A percentile compares a stretch with the other conserved stretches of the same genome.
Evolutionary conservation across 1,140 invertebrate genomes (phyloP).

Genomic region (Aradophagus sp.): DNA sequence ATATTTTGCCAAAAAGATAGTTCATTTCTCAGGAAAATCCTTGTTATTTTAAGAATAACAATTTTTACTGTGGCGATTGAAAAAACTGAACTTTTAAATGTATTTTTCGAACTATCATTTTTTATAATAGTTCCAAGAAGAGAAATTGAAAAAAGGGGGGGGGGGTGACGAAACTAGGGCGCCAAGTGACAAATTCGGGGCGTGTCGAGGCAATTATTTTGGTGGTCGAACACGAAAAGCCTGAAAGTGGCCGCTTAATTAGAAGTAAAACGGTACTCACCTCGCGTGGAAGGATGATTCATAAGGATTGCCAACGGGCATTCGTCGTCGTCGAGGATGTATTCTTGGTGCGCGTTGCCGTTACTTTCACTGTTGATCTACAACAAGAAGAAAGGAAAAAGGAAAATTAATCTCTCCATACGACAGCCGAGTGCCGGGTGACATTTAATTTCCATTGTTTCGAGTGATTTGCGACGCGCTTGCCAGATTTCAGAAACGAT

Average conservation of each 20-base stretch:
- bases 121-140: no score
- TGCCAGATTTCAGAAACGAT: background rate
- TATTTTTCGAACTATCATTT: no score
- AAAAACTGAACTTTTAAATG: no score
- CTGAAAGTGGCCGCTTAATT: constrained; percentile 36
- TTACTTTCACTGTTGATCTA: constrained; percentile 82
- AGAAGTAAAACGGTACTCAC: constrained; percentile 77
- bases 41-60: no score
- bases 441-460: constrained; percentile 47
- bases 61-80: no score
- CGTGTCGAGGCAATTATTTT: no score
- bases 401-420: constrained; percentile 12
- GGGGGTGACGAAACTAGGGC: no score
- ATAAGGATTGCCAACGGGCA: constrained; percentile 96
- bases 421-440: constrained; percentile 10
- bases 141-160: no score
- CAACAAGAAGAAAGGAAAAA: constrained; percentile 32
- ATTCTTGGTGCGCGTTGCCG: constrained; percentile 82
- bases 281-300: constrained; percentile 89
- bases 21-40: no score
- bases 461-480: constrained; percentile 10
- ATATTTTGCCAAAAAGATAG: no score
- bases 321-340: constrained; percentile 97
- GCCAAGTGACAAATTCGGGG: no score
- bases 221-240: no score